Conservation (phyloP, 2,888 invertebrate genomes). For the Mesoligia furuncula region DNA sequence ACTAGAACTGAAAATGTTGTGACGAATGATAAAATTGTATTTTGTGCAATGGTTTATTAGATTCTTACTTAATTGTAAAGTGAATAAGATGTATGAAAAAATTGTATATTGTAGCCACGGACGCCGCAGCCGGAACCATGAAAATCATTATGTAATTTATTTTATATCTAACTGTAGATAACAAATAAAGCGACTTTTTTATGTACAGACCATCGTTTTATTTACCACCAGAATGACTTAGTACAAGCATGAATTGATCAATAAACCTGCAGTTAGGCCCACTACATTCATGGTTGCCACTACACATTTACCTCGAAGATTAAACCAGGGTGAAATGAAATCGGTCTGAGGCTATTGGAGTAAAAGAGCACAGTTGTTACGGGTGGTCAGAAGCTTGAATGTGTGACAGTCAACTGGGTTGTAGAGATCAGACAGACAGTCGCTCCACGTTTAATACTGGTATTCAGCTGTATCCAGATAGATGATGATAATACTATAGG, state of each 20-base stretch:
- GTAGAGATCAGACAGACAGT: no score
- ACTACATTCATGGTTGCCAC: not conserved
- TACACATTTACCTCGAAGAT: not conserved
- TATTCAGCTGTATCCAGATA: not conserved
- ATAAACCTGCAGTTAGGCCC: not conserved
- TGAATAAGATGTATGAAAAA: conserved; percentile 71
- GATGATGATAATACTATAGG: not conserved
- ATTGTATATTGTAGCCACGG: conserved; percentile 76
- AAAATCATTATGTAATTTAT: conserved; percentile 88
- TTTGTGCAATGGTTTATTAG: conserved; percentile 69
- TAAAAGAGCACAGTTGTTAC: not conserved
- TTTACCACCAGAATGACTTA: conserved; percentile 1
- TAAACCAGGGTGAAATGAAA: not conserved
- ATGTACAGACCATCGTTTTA: conserved; percentile 77
- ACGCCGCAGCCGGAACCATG: conserved; percentile 80
- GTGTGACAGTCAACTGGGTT: not conserved
- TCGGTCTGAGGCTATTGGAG: not conserved
- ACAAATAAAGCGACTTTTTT: conserved; percentile 89
- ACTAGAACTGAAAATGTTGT: conserved; percentile 59
- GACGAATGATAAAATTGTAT: conserved; percentile 62
- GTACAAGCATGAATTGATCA: not conserved
- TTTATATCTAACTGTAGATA: conserved; percentile 91
- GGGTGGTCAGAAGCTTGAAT: not conserved
- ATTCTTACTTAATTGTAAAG: conserved; percentile 64
- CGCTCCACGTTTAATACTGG: not conserved